Percentiles rank a stretch among this genome's conserved stretches.
These are phyloP conservation scores for Dermatemys mawii DNA, from an alignment of 2,113 vertebrate species.

Conservation along the genomic window DNA sequence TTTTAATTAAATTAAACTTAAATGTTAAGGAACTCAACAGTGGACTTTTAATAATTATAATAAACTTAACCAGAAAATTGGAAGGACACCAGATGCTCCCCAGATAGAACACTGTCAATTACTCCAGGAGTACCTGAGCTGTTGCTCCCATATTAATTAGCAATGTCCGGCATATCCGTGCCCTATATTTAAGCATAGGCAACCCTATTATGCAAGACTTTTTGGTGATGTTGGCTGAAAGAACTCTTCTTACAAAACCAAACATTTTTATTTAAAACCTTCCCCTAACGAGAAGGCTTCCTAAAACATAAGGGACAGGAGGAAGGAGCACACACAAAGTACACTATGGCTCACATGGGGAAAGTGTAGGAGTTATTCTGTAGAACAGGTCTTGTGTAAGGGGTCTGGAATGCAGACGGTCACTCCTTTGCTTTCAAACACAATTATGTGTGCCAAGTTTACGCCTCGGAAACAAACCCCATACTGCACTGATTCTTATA, in stretches of 20 bases:
- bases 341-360: too few relatives aligned
- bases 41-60: background rate
- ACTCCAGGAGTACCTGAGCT: background rate
- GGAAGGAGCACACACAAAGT: background rate
- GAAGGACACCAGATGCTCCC: background rate
- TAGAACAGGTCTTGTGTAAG: background rate
- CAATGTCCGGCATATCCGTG: background rate
- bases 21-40: background rate
- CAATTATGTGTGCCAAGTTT: background rate
- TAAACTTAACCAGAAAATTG: background rate
- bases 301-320: background rate
- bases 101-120: background rate
- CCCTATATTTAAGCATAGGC: background rate
- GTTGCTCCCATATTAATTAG: background rate
- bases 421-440: background rate
- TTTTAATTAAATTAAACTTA: background rate
- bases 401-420: background rate
- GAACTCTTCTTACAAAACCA: background rate
- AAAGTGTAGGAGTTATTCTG: background rate
- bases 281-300: background rate
- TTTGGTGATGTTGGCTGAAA: rapidly evolving
- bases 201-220: rapidly evolving
- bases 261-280: background rate
- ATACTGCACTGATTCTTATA: background rate
- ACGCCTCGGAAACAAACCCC: background rate